Evolutionary conservation across 1,140 invertebrate species (phyloP).

Genomic region (Globodera rostochiensis): DNA sequence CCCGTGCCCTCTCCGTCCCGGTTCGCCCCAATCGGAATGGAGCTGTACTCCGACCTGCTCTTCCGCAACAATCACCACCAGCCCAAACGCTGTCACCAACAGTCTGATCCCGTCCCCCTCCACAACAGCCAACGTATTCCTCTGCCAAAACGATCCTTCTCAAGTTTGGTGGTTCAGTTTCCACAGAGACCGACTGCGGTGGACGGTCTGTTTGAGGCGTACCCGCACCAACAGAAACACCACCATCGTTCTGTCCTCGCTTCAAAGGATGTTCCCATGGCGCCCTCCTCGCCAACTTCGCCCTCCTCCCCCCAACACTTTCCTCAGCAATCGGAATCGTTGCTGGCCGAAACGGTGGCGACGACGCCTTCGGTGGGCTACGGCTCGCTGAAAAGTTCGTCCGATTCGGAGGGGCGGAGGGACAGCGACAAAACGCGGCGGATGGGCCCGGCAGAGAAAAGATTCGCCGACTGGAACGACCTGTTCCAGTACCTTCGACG

Average conservation of each 20-base stretch:
- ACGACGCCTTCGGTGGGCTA: constrained; percentile 17
- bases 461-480: constrained; percentile 46
- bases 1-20: not conserved
- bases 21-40: not conserved
- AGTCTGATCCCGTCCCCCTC: not conserved
- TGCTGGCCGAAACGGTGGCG: not conserved
- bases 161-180: too few relatives aligned
- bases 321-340: not conserved
- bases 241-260: not conserved
- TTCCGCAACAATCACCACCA: not conserved
- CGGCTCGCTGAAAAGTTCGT: constrained; percentile 5
- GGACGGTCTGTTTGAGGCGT: not conserved
- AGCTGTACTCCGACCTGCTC: not conserved
- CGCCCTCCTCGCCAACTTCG: not conserved
- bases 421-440: not conserved
- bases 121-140: too few relatives aligned
- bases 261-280: not conserved
- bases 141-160: too few relatives aligned
- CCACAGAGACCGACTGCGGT: not conserved
- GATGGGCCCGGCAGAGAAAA: constrained; percentile 16
- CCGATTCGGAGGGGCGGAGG: not conserved
- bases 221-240: not conserved
- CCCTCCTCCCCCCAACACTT: constrained; percentile 2
- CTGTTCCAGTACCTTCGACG: constrained; percentile 43
- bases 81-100: not conserved